These are phyloP conservation scores for Planiliza haematocheilus DNA, from an alignment of 2,113 vertebrate genomes.

Conservation along the genomic window DNA sequence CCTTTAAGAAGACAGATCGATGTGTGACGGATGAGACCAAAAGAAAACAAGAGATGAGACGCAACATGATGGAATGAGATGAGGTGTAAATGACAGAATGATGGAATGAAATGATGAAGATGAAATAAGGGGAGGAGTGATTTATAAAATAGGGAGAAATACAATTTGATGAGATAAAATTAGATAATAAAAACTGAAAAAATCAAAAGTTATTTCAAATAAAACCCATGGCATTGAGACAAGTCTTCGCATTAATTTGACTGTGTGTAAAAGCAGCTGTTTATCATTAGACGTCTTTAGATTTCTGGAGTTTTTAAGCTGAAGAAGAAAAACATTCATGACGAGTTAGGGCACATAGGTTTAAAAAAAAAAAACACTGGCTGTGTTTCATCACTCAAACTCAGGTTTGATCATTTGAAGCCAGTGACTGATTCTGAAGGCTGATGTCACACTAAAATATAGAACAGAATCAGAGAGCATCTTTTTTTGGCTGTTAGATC, in stretches of 20 bases:
- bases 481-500: not conserved
- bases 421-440: constrained; percentile 36
- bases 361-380: constrained; percentile 58
- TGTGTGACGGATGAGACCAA: no score
- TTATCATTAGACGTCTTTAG: not conserved
- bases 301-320: not conserved
- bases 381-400: constrained; percentile 47
- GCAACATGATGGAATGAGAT: not conserved
- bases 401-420: constrained; percentile 37
- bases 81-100: not conserved
- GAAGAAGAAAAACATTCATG: not conserved
- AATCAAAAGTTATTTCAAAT: no score
- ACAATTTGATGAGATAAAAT: no score
- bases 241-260: no score
- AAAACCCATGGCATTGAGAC: no score
- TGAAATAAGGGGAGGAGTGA: no score
- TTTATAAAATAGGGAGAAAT: no score
- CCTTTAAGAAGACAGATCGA: no score
- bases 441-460: constrained; percentile 31
- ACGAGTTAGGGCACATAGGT: constrained; percentile 1
- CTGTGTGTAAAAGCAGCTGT: no score
- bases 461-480: constrained; percentile 17
- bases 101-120: not conserved
- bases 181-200: no score
- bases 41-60: not conserved